These are phyloP conservation scores for Mongoloraphidia duomilia DNA, from an alignment of 2,888 invertebrate genomes.

Conservation along the genomic window DNA sequence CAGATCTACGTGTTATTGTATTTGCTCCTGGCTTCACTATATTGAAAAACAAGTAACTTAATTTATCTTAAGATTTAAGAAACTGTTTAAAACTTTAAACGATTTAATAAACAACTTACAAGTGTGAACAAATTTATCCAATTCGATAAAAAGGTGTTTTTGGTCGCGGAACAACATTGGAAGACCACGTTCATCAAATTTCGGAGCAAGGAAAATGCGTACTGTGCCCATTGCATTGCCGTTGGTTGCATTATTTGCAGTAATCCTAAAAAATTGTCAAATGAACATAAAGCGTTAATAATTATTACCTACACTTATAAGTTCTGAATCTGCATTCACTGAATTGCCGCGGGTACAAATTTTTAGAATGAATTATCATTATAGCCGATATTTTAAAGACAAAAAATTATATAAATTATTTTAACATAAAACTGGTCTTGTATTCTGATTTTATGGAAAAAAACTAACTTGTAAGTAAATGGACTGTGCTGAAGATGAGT, in stretches of 20 bases:
- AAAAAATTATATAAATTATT: no score
- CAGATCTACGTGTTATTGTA: slow-evolving; percentile 47
- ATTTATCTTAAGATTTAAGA: background rate
- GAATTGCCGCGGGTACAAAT: no score
- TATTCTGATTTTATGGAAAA: background rate
- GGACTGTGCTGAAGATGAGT: slow-evolving; percentile 65
- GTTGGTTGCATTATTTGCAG: slow-evolving; percentile 40
- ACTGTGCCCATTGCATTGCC: slow-evolving; percentile 42
- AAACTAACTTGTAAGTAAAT: slow-evolving; percentile 44
- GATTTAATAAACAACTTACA: slow-evolving; percentile 33
- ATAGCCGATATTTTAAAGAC: no score
- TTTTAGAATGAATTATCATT: no score
- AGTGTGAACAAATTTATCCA: slow-evolving; percentile 52
- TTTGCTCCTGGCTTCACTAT: slow-evolving; percentile 54
- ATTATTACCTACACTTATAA: no score
- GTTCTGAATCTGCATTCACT: no score
- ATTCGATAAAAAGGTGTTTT: slow-evolving; percentile 49
- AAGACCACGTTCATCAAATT: slow-evolving; percentile 47
- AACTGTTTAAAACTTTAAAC: background rate
- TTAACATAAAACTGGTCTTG: no score
- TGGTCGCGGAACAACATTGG: slow-evolving; percentile 48
- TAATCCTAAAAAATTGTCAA: slow-evolving; percentile 29
- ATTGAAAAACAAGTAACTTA: slow-evolving; percentile 12
- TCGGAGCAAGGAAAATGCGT: slow-evolving; percentile 55
- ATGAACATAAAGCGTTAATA: no score